Conservation (phyloP, 2,888 invertebrate species). For the Dolichopus griseipennis region DNA sequence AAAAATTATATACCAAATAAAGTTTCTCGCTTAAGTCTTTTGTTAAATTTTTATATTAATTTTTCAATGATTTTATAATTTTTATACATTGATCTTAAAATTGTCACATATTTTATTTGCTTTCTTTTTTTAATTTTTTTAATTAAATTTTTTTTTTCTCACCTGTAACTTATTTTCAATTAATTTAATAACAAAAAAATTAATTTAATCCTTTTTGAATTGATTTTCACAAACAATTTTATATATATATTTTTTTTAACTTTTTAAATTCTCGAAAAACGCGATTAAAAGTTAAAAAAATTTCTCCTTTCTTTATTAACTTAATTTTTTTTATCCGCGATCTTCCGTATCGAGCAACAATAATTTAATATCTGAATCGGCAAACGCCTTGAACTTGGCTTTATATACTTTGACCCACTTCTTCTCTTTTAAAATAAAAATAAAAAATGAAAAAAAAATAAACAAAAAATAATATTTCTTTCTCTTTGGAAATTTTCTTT, state of each 20-base stretch:
- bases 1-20: conserved; percentile 2
- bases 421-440: neutral
- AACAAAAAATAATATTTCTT: neutral
- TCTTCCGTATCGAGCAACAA: conserved; percentile 25
- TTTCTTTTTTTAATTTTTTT: conserved; percentile 11
- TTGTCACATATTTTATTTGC: conserved; percentile 13
- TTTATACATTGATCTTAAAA: neutral
- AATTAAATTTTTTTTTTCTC: conserved; percentile 18
- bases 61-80: neutral
- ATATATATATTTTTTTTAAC: neutral
- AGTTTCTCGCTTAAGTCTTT: conserved; percentile 28
- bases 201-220: neutral
- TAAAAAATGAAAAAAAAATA: too few relatives aligned
- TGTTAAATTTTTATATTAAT: conserved; percentile 13
- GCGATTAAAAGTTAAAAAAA: conserved; percentile 10
- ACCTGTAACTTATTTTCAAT: conserved; percentile 16
- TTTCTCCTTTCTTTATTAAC: conserved; percentile 12
- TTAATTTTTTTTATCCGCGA: neutral
- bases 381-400: conserved; percentile 71
- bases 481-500: neutral
- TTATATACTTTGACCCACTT: conserved; percentile 70
- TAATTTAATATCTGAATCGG: conserved; percentile 48
- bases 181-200: conserved; percentile 13
- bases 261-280: neutral
- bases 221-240: too few relatives aligned